phyloP scores from a whole-genome alignment of 2,888 invertebrate species.

The Tyria jacobaeae region DNA sequence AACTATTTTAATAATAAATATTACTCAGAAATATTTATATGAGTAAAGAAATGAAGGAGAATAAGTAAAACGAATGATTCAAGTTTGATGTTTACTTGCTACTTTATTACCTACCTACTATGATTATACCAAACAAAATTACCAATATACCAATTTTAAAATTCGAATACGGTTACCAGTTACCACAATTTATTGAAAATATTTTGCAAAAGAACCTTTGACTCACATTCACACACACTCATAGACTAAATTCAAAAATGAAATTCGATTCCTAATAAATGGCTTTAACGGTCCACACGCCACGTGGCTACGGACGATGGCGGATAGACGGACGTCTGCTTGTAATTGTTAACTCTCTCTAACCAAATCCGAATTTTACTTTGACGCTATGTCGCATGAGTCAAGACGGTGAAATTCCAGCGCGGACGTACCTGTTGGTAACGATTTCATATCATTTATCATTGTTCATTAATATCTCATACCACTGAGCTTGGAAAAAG shows the following conservation, averaged over 20 bases:
- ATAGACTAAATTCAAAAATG: not conserved
- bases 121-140: too few species aligned
- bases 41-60: not conserved
- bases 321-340: constrained; percentile 22
- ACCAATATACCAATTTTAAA: too few species aligned
- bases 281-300: constrained; percentile 3
- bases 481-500: not conserved
- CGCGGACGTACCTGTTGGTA: constrained; percentile 57
- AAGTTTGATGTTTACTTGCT: not conserved
- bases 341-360: constrained; percentile 55
- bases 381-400: constrained; percentile 51
- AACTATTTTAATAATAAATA: too few species aligned
- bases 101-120: not conserved
- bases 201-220: not conserved
- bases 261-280: not conserved
- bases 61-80: not conserved
- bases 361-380: constrained; percentile 45
- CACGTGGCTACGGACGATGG: constrained; percentile 16
- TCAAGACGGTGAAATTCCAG: constrained; percentile 49
- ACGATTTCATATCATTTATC: constrained; percentile 47
- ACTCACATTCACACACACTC: too few species aligned
- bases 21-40: not conserved
- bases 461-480: constrained; percentile 41
- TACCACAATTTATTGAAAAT: too few species aligned
- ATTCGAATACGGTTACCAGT: too few species aligned